These are phyloP conservation scores for Callopanchax toddi DNA, from an alignment of 2,113 vertebrate species.

Conservation along the genomic window DNA sequence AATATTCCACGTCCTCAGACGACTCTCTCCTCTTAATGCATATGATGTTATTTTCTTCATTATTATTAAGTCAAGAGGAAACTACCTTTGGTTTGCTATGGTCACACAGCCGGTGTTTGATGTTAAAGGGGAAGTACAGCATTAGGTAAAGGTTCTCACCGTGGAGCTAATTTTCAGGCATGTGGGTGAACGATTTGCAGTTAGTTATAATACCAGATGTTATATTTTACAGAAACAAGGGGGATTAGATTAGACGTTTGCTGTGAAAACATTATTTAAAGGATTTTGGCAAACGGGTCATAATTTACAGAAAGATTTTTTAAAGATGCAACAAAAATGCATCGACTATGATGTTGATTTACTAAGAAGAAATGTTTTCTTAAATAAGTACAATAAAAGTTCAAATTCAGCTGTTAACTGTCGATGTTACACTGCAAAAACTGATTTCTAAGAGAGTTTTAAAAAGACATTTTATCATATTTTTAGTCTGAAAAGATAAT, in stretches of 20 bases:
- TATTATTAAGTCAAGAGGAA: constrained; percentile 61
- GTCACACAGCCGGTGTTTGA: constrained; percentile 25
- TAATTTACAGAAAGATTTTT: no score
- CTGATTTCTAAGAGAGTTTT: no score
- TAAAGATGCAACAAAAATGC: no score
- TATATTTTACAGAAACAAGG: constrained; percentile 2
- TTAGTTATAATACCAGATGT: neutral
- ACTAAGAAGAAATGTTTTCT: no score
- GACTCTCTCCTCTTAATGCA: constrained; percentile 32
- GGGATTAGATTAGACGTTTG: no score
- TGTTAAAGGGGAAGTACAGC: constrained; percentile 65
- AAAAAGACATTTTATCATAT: no score
- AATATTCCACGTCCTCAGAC: constrained; percentile 71
- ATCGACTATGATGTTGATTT: neutral
- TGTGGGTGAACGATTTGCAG: constrained; percentile 8
- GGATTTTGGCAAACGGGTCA: no score
- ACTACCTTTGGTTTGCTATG: constrained; percentile 52
- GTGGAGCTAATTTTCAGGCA: constrained; percentile 22
- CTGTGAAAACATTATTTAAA: no score
- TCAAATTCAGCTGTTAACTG: no score
- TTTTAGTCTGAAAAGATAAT: no score
- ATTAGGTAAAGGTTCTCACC: constrained; percentile 14
- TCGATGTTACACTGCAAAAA: no score
- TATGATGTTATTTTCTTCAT: constrained; percentile 59
- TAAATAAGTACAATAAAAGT: no score